Evolutionary conservation across 2,888 invertebrate genomes (phyloP), one percentile per base, ranked within the genome.

Genomic region (Drosophila maculinotata): DNA sequence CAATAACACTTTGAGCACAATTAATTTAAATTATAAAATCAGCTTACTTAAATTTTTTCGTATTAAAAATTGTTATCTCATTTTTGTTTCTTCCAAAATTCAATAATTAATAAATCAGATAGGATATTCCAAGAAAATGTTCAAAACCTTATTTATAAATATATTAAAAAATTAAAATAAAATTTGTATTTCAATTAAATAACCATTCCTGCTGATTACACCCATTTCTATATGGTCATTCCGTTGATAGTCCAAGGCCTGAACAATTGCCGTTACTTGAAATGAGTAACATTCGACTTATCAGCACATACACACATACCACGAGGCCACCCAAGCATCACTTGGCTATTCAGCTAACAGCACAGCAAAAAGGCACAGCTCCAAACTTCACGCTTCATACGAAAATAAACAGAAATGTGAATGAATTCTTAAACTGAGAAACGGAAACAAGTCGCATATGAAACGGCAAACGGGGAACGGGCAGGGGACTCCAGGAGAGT

Each of bases 241-340:
- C 12, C 12, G 1, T 20, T 20, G n/a, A n/a, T 38, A 3, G 12
- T 12, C 7, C 26, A 42, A 52, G 28, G 51, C 30, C 14, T 12
- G 15, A 12, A 8, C 1, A 47, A 38, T 33, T 58, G 12, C 78
- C 58, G 63, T 76, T 80, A 79, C 33, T 23, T 36, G 7, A 17
- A 58, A 35, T 75, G 42, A 62, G 51, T 58, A 70, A 57, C 31
- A 53, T 23, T 38, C 15, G 23, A 53, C 45, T 82, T 86, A 83
- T 80, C 81, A 52, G 69, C 66, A 45, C 31, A 25, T 28, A 38
- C 36, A 42, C 15, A 42, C n/a, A 57, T 82, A 62, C 57, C 66
- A 25, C 15, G 36, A 12, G 87, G 68, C 85, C 80, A 87, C 87
- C 80, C 80, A 80, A 63, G 80, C 78, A 72, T 76, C 52, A 36